Percentiles rank a stretch among this genome's conserved stretches.
Evolutionary conservation across 2,888 invertebrate species (phyloP).

Genomic region (Coecobrya sp.): DNA sequence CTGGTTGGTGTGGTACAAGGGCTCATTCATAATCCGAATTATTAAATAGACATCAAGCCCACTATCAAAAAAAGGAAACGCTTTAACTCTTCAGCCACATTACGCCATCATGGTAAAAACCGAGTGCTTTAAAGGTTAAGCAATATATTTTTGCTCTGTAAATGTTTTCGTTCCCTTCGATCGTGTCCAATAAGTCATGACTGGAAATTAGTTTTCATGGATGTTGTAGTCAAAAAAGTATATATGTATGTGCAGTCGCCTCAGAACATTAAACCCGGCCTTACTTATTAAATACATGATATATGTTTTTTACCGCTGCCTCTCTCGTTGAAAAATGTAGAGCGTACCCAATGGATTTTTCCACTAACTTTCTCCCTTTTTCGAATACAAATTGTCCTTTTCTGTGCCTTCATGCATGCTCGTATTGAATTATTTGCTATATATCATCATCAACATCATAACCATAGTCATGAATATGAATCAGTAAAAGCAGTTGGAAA

Average conservation of each 20-base stretch:
- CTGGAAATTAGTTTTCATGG: slow-evolving; percentile 31
- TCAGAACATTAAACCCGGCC: neutral
- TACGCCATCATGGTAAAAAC: neutral
- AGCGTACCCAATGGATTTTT: neutral
- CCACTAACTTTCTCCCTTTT: neutral
- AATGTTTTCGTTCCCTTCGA: slow-evolving; percentile 5
- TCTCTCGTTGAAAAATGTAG: neutral
- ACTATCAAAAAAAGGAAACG: neutral
- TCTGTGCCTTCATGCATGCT: neutral
- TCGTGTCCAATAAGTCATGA: slow-evolving; percentile 1
- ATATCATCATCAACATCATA: neutral
- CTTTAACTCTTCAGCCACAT: neutral
- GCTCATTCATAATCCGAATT: slow-evolving; percentile 26
- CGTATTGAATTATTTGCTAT: neutral
- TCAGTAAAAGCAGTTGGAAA: neutral
- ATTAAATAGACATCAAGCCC: slow-evolving; percentile 6
- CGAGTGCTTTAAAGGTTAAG: neutral
- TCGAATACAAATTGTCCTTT: neutral
- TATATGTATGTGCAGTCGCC: neutral
- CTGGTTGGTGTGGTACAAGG: slow-evolving; percentile 1
- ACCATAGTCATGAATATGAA: slow-evolving; percentile 35
- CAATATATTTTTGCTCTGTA: neutral
- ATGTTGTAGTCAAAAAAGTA: neutral
- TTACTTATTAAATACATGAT: neutral
- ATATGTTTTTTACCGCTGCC: neutral